Conservation (phyloP, 2,797 vertebrate species). For the Neoniphon sammara region DNA sequence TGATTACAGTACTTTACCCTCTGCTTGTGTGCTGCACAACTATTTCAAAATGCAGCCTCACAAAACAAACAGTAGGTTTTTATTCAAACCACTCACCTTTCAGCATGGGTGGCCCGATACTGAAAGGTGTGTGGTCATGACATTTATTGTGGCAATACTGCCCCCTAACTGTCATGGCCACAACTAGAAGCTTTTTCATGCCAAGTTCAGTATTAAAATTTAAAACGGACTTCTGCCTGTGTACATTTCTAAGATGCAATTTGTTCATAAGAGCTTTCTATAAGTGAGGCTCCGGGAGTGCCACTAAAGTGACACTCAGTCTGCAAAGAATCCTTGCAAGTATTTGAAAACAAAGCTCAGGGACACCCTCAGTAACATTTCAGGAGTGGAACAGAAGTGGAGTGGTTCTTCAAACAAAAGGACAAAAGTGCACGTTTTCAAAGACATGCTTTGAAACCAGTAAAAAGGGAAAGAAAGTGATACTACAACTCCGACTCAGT, state of each 20-base stretch:
- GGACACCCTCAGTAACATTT: conserved; percentile 46
- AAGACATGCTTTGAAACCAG: conserved; percentile 40
- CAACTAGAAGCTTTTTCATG: background rate
- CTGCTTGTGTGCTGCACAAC: background rate
- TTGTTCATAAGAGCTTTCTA: conserved; percentile 13
- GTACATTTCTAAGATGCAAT: background rate
- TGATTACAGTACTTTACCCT: no score
- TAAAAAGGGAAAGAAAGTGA: conserved; percentile 3
- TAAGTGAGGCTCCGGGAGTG: conserved; percentile 36
- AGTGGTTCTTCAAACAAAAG: conserved; percentile 54
- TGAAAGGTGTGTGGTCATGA: no score
- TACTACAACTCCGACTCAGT: background rate
- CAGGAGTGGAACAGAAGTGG: conserved; percentile 43
- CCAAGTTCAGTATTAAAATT: conserved; percentile 5
- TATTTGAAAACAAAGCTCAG: conserved; percentile 24
- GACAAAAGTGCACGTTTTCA: conserved; percentile 68
- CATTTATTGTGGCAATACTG: background rate
- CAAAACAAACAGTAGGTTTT: no score
- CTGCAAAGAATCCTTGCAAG: conserved; percentile 23
- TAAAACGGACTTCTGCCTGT: background rate
- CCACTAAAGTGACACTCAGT: conserved; percentile 36
- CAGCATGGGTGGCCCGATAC: background rate
- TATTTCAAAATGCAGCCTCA: background rate
- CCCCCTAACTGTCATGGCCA: background rate
- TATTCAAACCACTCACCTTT: background rate